These are phyloP conservation scores for Cheirogaleus medius DNA, from an alignment of 2,113 vertebrate genomes.

Conservation along the genomic window DNA sequence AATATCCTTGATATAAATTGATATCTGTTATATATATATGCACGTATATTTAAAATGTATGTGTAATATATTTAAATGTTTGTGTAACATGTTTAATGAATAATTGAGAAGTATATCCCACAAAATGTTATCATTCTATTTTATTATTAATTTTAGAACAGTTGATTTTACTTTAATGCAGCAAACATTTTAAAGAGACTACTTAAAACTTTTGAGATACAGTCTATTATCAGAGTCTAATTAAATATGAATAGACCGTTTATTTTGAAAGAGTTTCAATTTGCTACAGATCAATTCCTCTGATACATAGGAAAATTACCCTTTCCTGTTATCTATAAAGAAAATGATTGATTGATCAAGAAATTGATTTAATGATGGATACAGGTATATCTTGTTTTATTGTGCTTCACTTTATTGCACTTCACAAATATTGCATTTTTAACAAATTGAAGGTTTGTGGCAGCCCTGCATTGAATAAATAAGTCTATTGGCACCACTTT, in stretches of 20 bases:
- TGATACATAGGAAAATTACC: not conserved
- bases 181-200: not conserved
- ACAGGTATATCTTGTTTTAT: not conserved
- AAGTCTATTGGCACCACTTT: not conserved
- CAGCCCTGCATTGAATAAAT: not conserved
- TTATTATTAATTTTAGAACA: slow-evolving; percentile 1
- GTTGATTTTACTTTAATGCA: not conserved
- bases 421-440: not conserved
- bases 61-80: not conserved
- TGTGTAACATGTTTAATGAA: not conserved
- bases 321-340: not conserved
- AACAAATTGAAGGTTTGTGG: not conserved
- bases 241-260: not conserved
- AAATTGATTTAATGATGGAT: not conserved
- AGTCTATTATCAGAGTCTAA: not conserved
- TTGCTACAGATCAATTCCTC: not conserved
- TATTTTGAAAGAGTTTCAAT: not conserved
- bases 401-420: not conserved
- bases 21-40: not conserved
- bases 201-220: not conserved
- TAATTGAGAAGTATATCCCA: not conserved
- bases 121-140: not conserved
- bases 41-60: not conserved
- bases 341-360: not conserved
- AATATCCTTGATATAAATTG: not conserved